phyloP scores from a whole-genome alignment of 2,113 vertebrate species.

The Perognathus longimembris region DNA sequence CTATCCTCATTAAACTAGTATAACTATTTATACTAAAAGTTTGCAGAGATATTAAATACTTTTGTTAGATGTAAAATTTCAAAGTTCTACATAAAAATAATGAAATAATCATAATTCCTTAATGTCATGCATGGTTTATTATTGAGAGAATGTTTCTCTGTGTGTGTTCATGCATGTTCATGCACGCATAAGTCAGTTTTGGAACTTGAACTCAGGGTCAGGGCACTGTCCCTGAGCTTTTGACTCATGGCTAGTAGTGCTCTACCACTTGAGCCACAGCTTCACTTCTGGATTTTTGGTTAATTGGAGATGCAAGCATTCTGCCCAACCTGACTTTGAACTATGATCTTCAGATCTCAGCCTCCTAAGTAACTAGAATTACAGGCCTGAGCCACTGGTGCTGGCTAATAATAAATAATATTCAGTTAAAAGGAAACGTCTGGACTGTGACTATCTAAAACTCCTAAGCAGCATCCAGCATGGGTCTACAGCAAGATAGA shows the following conservation, averaged over 20 bases:
- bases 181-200: too few species aligned
- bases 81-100: conserved; percentile 20
- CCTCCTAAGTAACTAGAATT: too few species aligned
- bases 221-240: too few species aligned
- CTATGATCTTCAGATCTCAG: too few species aligned
- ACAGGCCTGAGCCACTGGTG: too few species aligned
- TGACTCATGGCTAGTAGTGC: too few species aligned
- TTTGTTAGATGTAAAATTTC: not conserved
- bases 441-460: not conserved
- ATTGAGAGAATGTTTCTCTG: not conserved
- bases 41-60: not conserved
- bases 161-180: too few species aligned
- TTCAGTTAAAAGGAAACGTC: not conserved
- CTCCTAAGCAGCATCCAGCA: not conserved
- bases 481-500: not conserved
- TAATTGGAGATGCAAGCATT: too few species aligned
- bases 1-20: not conserved
- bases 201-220: too few species aligned
- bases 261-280: too few species aligned
- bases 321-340: too few species aligned
- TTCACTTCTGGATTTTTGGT: too few species aligned
- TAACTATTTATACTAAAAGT: conserved; percentile 35
- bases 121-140: not conserved
- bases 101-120: not conserved
- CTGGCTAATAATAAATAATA: not conserved